Conservation (phyloP, 2,113 vertebrate species). For the Murina feae region DNA sequence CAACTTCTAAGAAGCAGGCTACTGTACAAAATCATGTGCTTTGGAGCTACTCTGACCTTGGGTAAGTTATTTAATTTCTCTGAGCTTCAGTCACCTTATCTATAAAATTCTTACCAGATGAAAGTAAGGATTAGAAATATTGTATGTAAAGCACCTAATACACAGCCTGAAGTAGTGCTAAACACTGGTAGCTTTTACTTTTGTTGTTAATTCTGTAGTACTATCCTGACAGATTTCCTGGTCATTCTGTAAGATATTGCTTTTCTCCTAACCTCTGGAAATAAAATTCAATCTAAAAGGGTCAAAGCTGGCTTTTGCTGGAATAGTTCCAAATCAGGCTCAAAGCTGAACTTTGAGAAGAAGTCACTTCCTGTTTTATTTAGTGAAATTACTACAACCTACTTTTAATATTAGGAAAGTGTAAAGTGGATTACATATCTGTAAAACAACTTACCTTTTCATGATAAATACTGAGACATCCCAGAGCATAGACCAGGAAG, state of each 20-base stretch:
- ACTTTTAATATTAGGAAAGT: neutral
- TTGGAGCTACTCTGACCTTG: neutral
- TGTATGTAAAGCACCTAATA: neutral
- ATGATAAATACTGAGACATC: constrained; percentile 89
- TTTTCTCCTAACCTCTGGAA: neutral
- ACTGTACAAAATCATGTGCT: neutral
- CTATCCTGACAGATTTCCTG: neutral
- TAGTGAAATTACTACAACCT: neutral
- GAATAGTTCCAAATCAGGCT: neutral
- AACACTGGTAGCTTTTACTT: neutral
- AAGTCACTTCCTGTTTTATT: neutral
- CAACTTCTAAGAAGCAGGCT: neutral
- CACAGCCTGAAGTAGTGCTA: neutral
- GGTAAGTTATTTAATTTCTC: neutral
- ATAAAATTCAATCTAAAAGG: neutral
- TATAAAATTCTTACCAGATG: neutral
- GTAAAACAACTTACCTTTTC: constrained; percentile 83
- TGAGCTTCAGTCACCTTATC: neutral
- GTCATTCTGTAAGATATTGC: neutral
- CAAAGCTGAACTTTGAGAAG: neutral
- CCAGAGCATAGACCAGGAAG: constrained; percentile 93
- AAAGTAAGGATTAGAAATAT: neutral
- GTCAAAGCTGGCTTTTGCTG: neutral
- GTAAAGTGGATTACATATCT: neutral
- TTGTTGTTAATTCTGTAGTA: neutral